These are phyloP conservation scores for Pterophyllum scalare DNA, from an alignment of 2,113 vertebrate species.

Conservation along the genomic window DNA sequence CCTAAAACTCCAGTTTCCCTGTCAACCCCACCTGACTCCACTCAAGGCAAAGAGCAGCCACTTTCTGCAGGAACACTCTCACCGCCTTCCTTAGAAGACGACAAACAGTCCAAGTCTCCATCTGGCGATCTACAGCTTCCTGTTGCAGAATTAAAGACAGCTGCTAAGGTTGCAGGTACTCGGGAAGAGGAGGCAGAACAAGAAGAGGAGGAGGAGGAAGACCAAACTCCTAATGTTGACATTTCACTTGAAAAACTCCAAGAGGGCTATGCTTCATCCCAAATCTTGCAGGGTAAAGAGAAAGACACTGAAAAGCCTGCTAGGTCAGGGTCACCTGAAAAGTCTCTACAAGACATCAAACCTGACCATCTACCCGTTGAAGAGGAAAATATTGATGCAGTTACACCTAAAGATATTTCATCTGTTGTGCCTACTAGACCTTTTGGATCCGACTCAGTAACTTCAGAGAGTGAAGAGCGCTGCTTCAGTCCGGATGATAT, in stretches of 20 bases:
- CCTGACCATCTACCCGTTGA: conserved; percentile 65
- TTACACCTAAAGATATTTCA: conserved; percentile 57
- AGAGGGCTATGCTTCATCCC: conserved; percentile 77
- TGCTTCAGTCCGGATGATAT: conserved; percentile 95
- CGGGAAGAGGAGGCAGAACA: conserved; percentile 81
- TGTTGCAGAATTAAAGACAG: conserved; percentile 77
- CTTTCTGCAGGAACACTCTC: conserved; percentile 93
- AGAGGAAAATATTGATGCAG: conserved; percentile 55
- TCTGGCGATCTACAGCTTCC: conserved; percentile 86
- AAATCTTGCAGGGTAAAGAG: conserved; percentile 68
- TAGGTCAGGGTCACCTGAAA: conserved; percentile 42
- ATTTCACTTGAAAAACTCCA: conserved; percentile 84
- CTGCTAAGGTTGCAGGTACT: conserved; percentile 64
- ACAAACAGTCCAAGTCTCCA: conserved; percentile 92
- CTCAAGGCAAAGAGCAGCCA: conserved; percentile 87
- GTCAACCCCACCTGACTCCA: conserved; percentile 82
- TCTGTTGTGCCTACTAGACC: conserved; percentile 63
- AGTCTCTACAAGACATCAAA: conserved; percentile 56
- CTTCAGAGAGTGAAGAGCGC: conserved; percentile 88
- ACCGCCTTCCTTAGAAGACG: conserved; percentile 95
- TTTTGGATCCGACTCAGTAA: conserved; percentile 75
- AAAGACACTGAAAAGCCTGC: conserved; percentile 41
- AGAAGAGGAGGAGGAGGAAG: conserved; percentile 84
- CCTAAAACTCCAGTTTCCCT: conserved; percentile 87
- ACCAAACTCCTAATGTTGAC: conserved; percentile 84